phyloP scores from a whole-genome alignment of 2,888 invertebrate species.

The Eristalis intricaria region DNA sequence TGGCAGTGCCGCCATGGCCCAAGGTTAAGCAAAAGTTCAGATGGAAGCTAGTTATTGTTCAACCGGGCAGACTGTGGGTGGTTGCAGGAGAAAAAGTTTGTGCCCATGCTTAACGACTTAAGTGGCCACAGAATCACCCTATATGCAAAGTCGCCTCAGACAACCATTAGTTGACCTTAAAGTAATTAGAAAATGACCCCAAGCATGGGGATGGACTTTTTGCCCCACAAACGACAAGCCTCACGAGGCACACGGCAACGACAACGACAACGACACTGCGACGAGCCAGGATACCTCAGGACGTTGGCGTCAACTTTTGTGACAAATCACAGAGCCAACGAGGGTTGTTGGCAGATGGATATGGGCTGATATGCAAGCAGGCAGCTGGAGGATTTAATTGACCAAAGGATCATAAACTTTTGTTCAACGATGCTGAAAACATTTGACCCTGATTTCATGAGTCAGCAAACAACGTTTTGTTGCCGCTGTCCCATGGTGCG shows the following conservation, averaged over 20 bases:
- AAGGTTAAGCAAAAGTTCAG: conserved; percentile 44
- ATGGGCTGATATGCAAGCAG: conserved; percentile 51
- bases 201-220: conserved; percentile 21
- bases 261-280: conserved; percentile 19
- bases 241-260: conserved; percentile 17
- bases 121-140: conserved; percentile 71
- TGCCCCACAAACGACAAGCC: conserved; percentile 55
- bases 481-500: conserved; percentile 56
- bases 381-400: conserved; percentile 79
- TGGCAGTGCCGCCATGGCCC: conserved; percentile 32
- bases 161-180: conserved; percentile 71
- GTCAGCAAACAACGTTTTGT: conserved; percentile 75
- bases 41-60: conserved; percentile 9
- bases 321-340: conserved; percentile 61
- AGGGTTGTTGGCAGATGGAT: conserved; percentile 30
- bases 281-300: background rate
- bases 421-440: conserved; percentile 79
- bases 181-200: conserved; percentile 65
- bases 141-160: conserved; percentile 68
- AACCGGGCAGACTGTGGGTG: background rate
- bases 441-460: conserved; percentile 80
- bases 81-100: conserved; percentile 44
- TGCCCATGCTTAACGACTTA: conserved; percentile 70
- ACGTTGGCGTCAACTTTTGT: conserved; percentile 52
- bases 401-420: conserved; percentile 80